Evolutionary conservation across 2,113 vertebrate species (phyloP).

Genomic region (Tylochromis polylepis): DNA sequence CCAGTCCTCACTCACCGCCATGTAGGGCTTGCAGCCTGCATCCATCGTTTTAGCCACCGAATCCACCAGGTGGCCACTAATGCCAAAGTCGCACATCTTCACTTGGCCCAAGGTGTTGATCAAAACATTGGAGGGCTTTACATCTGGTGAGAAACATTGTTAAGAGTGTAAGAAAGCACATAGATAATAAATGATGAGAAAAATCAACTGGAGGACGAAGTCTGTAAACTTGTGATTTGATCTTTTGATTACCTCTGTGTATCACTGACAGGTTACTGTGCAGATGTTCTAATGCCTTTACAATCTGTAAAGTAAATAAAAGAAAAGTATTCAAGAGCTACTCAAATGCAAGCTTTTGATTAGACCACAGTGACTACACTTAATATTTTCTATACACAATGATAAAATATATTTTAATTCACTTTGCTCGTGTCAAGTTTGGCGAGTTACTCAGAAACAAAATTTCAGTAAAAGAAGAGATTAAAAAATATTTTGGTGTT

Average conservation of each 20-base stretch:
- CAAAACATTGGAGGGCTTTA: conserved; percentile 98
- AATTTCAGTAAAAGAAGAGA: neutral
- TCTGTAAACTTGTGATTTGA: neutral
- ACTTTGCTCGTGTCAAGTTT: neutral
- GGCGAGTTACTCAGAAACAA: neutral
- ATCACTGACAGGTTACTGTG: conserved; percentile 97
- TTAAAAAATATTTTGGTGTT: neutral
- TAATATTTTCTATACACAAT: neutral
- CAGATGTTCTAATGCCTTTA: conserved; percentile 96
- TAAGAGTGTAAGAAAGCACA: neutral
- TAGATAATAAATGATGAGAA: neutral
- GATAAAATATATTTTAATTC: neutral
- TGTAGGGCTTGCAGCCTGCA: conserved; percentile 98
- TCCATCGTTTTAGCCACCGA: conserved; percentile 98
- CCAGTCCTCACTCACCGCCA: conserved; percentile 82
- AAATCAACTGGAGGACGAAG: neutral
- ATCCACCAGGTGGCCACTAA: conserved; percentile 97
- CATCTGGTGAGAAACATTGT: conserved; percentile 75
- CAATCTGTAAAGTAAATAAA: conserved; percentile 80
- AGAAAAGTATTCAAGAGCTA: neutral
- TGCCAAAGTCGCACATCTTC: conserved; percentile 99
- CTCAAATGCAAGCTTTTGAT: neutral
- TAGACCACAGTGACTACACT: neutral
- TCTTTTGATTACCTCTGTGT: conserved; percentile 85
- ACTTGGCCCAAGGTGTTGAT: conserved; percentile 96